Percentiles rank a stretch among this genome's conserved stretches.
Conservation (phyloP, 2,113 vertebrate species). For the Phyllostomus discolor region DNA sequence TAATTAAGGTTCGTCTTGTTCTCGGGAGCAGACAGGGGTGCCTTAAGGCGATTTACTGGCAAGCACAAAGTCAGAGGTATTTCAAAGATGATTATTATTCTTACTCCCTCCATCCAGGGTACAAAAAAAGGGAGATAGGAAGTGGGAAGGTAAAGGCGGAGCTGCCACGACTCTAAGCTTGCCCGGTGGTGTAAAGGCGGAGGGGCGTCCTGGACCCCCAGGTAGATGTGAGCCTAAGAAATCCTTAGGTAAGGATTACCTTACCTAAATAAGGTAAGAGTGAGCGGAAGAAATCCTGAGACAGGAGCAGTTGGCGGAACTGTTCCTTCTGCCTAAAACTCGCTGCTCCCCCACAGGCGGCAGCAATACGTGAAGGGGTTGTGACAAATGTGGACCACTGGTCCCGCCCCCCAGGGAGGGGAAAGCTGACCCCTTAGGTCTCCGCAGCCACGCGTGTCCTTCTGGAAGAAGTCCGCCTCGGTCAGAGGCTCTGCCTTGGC, state of each 20-base stretch:
- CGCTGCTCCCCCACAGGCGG: not conserved
- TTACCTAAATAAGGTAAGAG: no score
- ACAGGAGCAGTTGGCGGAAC: not conserved
- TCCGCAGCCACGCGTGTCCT: not conserved
- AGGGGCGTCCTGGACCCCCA: not conserved
- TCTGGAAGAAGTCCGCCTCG: not conserved
- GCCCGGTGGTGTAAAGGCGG: not conserved
- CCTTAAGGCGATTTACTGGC: not conserved
- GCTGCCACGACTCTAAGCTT: not conserved
- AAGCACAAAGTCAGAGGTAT: not conserved
- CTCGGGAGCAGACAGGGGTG: not conserved
- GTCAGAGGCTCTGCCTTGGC: not conserved
- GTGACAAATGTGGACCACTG: not conserved
- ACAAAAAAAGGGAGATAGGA: not conserved
- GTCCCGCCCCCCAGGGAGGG: not conserved
- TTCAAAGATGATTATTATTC: conserved; percentile 1
- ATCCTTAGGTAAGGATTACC: no score
- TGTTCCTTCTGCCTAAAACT: not conserved
- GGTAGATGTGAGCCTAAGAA: rapidly evolving
- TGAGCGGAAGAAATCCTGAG: not conserved
- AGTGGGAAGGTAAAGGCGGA: not conserved
- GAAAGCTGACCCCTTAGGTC: not conserved
- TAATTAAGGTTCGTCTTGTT: not conserved
- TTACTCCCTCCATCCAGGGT: not conserved
- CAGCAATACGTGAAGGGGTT: not conserved